These are phyloP conservation scores for Threskiornis aethiopicus DNA, from an alignment of 2,797 vertebrate species.

Conservation along the genomic window DNA sequence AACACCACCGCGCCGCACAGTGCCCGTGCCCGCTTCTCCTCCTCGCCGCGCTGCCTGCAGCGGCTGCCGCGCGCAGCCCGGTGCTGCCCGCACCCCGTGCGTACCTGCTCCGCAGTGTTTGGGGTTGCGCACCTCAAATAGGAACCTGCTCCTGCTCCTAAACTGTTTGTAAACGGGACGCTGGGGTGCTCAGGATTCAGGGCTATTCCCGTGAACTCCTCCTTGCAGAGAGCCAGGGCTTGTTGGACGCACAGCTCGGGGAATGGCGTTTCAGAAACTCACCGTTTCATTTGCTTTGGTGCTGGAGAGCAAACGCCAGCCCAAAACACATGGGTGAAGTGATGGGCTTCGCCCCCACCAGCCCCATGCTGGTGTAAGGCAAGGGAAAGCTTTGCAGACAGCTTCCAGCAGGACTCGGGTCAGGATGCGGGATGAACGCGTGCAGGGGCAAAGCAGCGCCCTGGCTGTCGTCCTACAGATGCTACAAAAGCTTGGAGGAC, in stretches of 20 bases:
- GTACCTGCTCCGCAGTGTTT: fast-evolving
- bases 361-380: not conserved
- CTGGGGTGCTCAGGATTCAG: not conserved
- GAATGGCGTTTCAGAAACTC: not conserved
- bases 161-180: fast-evolving
- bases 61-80: not conserved
- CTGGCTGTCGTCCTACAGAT: not conserved
- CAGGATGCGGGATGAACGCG: fast-evolving
- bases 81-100: not conserved
- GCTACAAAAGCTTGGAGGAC: not conserved
- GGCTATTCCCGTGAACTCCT: fast-evolving
- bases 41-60: not conserved
- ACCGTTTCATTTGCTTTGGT: not conserved
- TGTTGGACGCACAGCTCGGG: fast-evolving
- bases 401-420: not conserved
- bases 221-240: not conserved
- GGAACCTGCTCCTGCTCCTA: not conserved
- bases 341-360: not conserved
- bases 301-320: not conserved
- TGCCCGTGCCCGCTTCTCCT: not conserved
- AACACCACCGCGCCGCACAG: not conserved
- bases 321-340: fast-evolving
- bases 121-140: not conserved
- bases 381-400: not conserved
- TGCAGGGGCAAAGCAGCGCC: not conserved